phyloP scores from a whole-genome alignment of 2,113 vertebrate genomes.

The Gymnocephalus cernua region DNA sequence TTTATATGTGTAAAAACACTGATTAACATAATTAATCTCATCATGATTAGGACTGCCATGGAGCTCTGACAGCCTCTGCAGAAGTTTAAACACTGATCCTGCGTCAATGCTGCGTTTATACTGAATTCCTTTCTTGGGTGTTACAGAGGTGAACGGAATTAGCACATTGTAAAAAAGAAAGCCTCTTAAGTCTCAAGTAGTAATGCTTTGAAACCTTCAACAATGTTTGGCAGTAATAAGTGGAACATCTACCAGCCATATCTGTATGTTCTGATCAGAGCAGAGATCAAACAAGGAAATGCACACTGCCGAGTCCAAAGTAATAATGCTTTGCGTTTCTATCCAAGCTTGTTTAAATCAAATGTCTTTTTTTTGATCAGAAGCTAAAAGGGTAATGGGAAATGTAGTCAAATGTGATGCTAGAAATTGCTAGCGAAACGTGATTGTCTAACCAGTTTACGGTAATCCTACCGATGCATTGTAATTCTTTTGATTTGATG shows the following conservation, averaged over 20 bases:
- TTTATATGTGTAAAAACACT: conserved; percentile 72
- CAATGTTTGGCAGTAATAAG: neutral
- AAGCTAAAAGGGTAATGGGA: neutral
- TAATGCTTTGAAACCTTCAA: neutral
- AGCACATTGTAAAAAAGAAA: conserved; percentile 1
- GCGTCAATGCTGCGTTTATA: neutral
- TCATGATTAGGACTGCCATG: neutral
- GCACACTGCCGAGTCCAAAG: neutral
- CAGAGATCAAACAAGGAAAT: neutral
- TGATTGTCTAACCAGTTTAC: conserved; percentile 2
- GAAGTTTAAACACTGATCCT: conserved; percentile 5
- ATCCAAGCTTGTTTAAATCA: neutral
- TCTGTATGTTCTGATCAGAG: conserved; percentile 1
- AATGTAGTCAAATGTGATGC: conserved; percentile 8
- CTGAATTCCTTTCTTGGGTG: neutral
- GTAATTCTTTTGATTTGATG: neutral
- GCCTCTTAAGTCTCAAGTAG: neutral
- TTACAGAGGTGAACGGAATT: neutral
- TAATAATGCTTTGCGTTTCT: neutral
- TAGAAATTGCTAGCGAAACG: neutral
- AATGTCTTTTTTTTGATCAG: neutral
- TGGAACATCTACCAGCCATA: neutral
- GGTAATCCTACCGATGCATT: neutral
- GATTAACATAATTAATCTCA: conserved; percentile 60
- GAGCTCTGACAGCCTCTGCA: conserved; percentile 1